Evolutionary conservation across 2,113 vertebrate species (phyloP).

Genomic region (Gymnocephalus cernua): DNA sequence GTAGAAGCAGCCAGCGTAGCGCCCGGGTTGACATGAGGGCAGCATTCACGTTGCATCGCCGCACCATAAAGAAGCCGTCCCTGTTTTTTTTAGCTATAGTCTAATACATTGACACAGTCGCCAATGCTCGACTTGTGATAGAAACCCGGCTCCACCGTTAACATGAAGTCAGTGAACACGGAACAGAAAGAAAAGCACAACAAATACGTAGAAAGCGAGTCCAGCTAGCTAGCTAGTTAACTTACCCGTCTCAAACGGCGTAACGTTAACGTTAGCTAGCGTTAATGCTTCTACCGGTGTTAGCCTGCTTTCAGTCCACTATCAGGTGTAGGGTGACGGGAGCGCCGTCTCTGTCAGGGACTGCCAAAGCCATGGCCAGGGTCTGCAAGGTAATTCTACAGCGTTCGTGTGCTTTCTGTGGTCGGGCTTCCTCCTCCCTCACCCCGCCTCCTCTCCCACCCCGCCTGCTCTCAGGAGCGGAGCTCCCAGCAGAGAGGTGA

Average conservation of each 20-base stretch:
- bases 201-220: constrained; percentile 15
- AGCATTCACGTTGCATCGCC: constrained; percentile 64
- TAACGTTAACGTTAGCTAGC: background rate
- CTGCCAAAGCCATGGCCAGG: constrained; percentile 60
- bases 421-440: constrained; percentile 61
- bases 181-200: background rate
- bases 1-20: constrained; percentile 25
- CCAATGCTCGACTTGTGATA: constrained; percentile 3
- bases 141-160: constrained; percentile 10
- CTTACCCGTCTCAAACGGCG: constrained; percentile 2
- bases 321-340: constrained; percentile 35
- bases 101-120: constrained; percentile 22
- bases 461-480: constrained; percentile 29
- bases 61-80: background rate
- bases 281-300: constrained; percentile 18
- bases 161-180: constrained; percentile 6
- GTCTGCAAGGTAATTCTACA: constrained; percentile 46
- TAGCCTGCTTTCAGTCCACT: constrained; percentile 35
- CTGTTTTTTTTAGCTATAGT: background rate
- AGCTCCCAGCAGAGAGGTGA: constrained; percentile 21
- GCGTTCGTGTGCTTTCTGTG: constrained; percentile 40
- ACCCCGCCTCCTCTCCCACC: background rate
- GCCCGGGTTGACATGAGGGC: constrained; percentile 76
- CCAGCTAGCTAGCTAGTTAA: background rate
- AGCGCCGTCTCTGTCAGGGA: constrained; percentile 37